phyloP scores from a whole-genome alignment of 2,113 vertebrate genomes.

The Odobenus rosmarus region DNA sequence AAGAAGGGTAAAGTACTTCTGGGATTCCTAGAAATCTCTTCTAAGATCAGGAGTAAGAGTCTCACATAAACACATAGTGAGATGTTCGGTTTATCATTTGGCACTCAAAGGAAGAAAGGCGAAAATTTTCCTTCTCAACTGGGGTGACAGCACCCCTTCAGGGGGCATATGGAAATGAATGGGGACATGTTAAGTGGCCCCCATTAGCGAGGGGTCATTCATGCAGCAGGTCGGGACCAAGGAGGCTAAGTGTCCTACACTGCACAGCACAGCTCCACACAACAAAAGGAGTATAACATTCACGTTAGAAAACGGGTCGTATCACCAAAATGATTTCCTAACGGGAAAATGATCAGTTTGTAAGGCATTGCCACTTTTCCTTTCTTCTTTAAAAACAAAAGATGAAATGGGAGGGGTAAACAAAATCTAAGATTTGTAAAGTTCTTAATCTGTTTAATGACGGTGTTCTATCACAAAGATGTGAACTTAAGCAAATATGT shows the following conservation, averaged over 20 bases:
- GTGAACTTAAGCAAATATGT: slow-evolving; percentile 3
- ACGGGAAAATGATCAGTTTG: neutral
- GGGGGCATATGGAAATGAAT: neutral
- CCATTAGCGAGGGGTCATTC: neutral
- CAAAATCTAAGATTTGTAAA: slow-evolving; percentile 4
- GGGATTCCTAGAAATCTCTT: slow-evolving; percentile 57
- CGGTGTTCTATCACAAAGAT: neutral
- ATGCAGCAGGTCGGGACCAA: neutral
- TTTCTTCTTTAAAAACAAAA: slow-evolving; percentile 42
- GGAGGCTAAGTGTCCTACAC: neutral
- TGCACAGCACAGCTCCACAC: neutral
- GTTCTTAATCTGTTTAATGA: slow-evolving; percentile 38
- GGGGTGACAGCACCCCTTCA: neutral
- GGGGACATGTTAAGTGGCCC: neutral
- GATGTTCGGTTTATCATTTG: neutral
- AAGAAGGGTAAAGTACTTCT: neutral
- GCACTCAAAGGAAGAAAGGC: slow-evolving; percentile 7
- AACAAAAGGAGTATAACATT: neutral
- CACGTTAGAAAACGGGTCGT: neutral
- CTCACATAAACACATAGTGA: neutral
- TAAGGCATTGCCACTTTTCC: neutral
- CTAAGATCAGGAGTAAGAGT: slow-evolving; percentile 34
- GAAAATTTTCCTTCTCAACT: neutral
- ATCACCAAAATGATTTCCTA: neutral
- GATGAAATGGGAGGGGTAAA: neutral